phyloP scores from a whole-genome alignment of 1,140 invertebrate genomes.

The Colletes gigas region DNA sequence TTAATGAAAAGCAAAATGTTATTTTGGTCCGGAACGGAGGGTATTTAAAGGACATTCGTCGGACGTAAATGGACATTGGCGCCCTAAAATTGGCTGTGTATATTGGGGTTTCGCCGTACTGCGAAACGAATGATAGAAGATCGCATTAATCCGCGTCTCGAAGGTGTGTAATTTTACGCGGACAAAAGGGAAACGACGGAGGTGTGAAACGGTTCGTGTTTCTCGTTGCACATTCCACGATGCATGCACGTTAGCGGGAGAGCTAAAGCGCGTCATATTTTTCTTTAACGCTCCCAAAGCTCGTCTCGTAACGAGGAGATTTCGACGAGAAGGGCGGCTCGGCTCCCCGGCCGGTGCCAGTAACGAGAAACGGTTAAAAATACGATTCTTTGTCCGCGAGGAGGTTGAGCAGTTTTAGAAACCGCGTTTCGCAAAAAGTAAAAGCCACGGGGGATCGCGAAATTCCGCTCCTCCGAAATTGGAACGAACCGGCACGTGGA shows the following conservation, averaged over 20 bases:
- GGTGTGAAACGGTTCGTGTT: neutral
- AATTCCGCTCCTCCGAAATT: slow-evolving; percentile 57
- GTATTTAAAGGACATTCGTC: too few relatives aligned
- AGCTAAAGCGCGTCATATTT: slow-evolving; percentile 56
- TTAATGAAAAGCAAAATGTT: too few relatives aligned
- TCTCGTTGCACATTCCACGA: slow-evolving; percentile 10
- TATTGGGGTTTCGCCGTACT: too few relatives aligned
- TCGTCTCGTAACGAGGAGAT: slow-evolving; percentile 37
- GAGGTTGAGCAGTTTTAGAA: slow-evolving; percentile 36
- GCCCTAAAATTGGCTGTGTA: too few relatives aligned
- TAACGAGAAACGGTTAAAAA: slow-evolving; percentile 62
- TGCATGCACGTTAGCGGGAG: slow-evolving; percentile 10
- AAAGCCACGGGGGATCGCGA: slow-evolving; percentile 10
- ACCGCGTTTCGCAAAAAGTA: slow-evolving; percentile 13
- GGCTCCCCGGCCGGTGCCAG: slow-evolving; percentile 18
- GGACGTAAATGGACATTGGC: too few relatives aligned
- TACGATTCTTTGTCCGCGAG: slow-evolving; percentile 62
- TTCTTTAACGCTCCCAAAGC: slow-evolving; percentile 46
- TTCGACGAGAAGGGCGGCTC: slow-evolving; percentile 21
- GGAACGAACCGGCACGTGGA: slow-evolving; percentile 29
- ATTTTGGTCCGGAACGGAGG: too few relatives aligned
- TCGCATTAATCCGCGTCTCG: too few relatives aligned
- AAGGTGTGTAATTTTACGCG: neutral
- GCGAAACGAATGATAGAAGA: too few relatives aligned
- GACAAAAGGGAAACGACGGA: neutral